Conservation (phyloP, 23 tunicate genomes). For the Styela clava region DNA sequence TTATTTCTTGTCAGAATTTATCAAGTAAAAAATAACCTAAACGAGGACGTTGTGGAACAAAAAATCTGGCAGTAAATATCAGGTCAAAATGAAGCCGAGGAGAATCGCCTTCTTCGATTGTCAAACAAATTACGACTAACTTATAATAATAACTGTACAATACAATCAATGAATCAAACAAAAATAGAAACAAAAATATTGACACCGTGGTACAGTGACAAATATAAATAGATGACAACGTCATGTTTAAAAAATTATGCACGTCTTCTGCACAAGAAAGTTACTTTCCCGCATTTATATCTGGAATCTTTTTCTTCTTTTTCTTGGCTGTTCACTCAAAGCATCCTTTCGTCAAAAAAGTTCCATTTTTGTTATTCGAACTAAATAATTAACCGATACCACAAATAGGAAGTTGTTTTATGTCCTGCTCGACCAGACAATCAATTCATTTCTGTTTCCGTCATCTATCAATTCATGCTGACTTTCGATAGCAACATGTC, state of each 20-base stretch:
- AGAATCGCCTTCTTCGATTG: no score
- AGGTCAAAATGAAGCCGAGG: no score
- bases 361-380: background rate
- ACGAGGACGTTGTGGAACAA: background rate
- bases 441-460: no score
- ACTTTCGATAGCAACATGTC: no score
- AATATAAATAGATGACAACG: background rate
- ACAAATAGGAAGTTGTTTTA: no score
- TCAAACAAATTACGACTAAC: background rate
- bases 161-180: background rate
- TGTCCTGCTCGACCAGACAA: no score
- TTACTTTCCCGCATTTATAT: background rate
- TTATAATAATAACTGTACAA: background rate
- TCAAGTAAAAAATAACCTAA: background rate
- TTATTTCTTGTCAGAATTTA: background rate
- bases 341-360: constrained; percentile 1
- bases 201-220: background rate
- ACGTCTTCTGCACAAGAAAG: background rate
- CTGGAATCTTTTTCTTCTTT: background rate
- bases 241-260: background rate
- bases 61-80: background rate
- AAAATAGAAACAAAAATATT: background rate
- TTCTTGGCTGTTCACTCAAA: background rate
- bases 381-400: no score
- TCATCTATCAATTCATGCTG: no score